A percentile compares a stretch with the other conserved stretches of the same genome.
phyloP scores from a whole-genome alignment of 2,888 invertebrate genomes.

The Drosophila atripex region DNA sequence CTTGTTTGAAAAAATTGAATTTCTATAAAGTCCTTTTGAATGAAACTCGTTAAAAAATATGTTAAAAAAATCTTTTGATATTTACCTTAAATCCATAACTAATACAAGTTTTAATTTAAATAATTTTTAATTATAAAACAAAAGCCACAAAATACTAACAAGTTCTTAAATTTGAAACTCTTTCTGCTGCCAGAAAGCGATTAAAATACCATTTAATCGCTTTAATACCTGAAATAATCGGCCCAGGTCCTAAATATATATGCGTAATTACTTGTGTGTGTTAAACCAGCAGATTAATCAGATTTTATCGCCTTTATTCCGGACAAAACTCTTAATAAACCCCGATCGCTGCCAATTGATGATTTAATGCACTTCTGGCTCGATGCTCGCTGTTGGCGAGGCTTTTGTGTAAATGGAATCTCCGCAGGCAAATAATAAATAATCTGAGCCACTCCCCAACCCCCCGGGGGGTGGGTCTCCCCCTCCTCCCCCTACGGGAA shows the following conservation, averaged over 20 bases:
- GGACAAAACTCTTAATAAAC: slow-evolving; percentile 23
- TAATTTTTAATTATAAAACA: no score
- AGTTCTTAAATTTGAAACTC: no score
- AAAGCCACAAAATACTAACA: no score
- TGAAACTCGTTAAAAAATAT: no score
- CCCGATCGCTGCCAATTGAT: slow-evolving; percentile 24
- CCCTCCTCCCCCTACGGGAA: not conserved
- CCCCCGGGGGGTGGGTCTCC: no score
- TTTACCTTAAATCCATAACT: no score
- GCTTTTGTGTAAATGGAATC: slow-evolving; percentile 45
- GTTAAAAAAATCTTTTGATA: no score
- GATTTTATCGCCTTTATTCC: slow-evolving; percentile 4
- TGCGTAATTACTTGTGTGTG: not conserved
- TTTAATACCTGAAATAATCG: not conserved
- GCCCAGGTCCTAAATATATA: not conserved
- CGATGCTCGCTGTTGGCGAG: slow-evolving; percentile 13
- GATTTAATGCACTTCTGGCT: slow-evolving; percentile 34
- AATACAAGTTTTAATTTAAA: no score
- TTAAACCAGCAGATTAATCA: slow-evolving; percentile 4
- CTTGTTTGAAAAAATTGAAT: no score
- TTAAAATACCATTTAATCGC: not conserved
- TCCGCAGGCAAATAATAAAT: slow-evolving; percentile 45
- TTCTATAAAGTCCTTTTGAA: no score
- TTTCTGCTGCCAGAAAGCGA: no score
- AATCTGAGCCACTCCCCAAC: slow-evolving; percentile 18